Percentiles rank a stretch among this genome's conserved stretches.
phyloP scores from a whole-genome alignment of 2,888 invertebrate genomes.

The Uloborus plumipes region DNA sequence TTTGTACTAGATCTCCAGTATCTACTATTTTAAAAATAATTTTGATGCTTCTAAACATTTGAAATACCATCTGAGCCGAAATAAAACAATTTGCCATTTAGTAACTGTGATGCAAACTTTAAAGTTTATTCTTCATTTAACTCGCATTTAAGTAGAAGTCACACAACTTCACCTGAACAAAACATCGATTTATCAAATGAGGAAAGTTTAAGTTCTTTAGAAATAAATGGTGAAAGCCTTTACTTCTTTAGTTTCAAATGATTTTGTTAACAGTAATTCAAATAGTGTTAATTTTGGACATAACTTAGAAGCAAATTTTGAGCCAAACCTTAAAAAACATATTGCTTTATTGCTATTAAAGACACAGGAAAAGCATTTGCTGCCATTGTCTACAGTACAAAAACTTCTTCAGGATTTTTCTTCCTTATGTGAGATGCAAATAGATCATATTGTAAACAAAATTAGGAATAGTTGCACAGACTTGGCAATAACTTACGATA shows the following conservation, averaged over 20 bases:
- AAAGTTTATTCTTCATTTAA: constrained; percentile 8
- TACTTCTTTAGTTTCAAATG: background rate
- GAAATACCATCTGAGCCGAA: background rate
- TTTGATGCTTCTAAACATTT: constrained; percentile 2
- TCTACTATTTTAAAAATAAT: background rate
- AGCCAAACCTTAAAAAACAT: background rate
- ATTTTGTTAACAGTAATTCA: background rate
- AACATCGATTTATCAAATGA: background rate
- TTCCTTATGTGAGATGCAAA: constrained; percentile 8
- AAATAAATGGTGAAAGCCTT: background rate
- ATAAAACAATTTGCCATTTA: background rate
- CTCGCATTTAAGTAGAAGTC: background rate
- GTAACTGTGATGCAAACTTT: background rate
- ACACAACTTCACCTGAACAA: background rate
- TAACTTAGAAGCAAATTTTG: background rate
- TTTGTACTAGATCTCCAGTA: background rate
- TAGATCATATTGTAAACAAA: background rate
- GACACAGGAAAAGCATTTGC: background rate
- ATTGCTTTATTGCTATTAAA: constrained; percentile 1
- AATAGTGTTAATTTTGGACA: background rate
- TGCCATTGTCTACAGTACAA: background rate
- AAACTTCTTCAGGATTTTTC: background rate
- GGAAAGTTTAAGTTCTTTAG: background rate
- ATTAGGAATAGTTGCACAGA: background rate
- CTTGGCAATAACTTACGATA: background rate